These are phyloP conservation scores for Koerneria pararmatus DNA, from an alignment of 2,888 invertebrate species.

Conservation along the genomic window DNA sequence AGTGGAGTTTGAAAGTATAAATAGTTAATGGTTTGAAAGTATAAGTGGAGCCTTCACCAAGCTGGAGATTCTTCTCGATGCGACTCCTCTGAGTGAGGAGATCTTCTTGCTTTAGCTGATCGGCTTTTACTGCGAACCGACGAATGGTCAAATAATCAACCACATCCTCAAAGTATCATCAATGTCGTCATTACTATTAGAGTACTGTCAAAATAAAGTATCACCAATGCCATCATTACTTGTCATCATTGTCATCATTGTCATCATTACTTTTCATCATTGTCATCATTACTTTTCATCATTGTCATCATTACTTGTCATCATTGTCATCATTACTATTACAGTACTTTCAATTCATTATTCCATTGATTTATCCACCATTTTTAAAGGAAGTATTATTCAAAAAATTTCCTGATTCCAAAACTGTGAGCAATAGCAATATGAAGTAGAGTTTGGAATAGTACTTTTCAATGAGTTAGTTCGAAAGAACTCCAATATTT, in stretches of 20 bases:
- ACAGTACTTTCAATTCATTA: background rate
- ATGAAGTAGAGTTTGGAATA: too few species aligned
- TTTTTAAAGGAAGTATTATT: too few species aligned
- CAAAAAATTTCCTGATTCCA: too few species aligned
- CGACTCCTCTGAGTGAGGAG: too few species aligned
- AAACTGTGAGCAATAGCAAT: too few species aligned
- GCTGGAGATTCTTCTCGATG: too few species aligned
- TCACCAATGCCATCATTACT: background rate
- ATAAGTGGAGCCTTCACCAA: too few species aligned
- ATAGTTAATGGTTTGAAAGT: too few species aligned
- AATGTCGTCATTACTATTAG: background rate
- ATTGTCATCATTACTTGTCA: background rate
- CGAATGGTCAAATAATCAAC: conserved; percentile 44
- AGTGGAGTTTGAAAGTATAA: too few species aligned
- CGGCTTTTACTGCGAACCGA: conserved; percentile 30
- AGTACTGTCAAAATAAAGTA: background rate
- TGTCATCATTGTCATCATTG: background rate
- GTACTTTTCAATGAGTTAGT: too few species aligned
- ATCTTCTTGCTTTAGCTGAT: conserved; percentile 30
- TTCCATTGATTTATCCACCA: too few species aligned
- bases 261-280: background rate
- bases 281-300: background rate
- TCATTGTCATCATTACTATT: background rate
- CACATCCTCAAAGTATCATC: conserved; percentile 27
- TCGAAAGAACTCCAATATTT: too few species aligned